A percentile compares a stretch with the other conserved stretches of the same genome.
phyloP scores from a whole-genome alignment of 2,797 vertebrate species.

The Menidia menidia region DNA sequence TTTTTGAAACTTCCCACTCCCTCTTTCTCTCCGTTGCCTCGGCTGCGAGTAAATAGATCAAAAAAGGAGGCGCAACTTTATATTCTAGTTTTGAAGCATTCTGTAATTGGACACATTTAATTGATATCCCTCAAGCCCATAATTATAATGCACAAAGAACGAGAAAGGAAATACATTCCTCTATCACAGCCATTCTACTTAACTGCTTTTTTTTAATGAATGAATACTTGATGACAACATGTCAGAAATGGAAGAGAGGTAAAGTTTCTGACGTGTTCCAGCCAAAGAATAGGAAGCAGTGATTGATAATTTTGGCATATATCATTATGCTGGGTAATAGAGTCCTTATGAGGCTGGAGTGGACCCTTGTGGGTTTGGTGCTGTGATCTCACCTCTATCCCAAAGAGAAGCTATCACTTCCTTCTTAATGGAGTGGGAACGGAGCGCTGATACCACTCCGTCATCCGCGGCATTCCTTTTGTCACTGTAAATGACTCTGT shows the following conservation, averaged over 20 bases:
- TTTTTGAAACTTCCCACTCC: conserved; percentile 81
- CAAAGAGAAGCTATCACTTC: conserved; percentile 81
- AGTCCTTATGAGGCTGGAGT: conserved; percentile 72
- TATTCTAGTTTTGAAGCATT: conserved; percentile 80
- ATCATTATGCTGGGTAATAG: conserved; percentile 67
- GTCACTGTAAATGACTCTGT: conserved; percentile 62
- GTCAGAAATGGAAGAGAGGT: conserved; percentile 44
- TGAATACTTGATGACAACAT: conserved; percentile 56
- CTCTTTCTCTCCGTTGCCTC: conserved; percentile 70
- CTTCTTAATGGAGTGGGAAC: conserved; percentile 69
- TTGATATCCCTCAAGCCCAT: conserved; percentile 80
- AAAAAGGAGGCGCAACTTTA: conserved; percentile 76
- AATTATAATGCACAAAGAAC: conserved; percentile 72
- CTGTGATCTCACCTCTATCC: conserved; percentile 77
- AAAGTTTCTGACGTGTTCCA: conserved; percentile 52
- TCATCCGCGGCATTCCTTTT: conserved; percentile 63
- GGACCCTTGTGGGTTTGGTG: conserved; percentile 72
- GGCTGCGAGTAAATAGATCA: conserved; percentile 82
- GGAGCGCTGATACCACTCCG: conserved; percentile 63
- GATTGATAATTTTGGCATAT: conserved; percentile 64
- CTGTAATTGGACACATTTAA: conserved; percentile 82
- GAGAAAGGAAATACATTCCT: conserved; percentile 43
- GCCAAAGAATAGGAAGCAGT: conserved; percentile 52
- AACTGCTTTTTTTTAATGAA: conserved; percentile 50
- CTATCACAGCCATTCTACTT: conserved; percentile 53